These are phyloP conservation scores for Eptatretus atami DNA, from an alignment of 2,797 vertebrate species.

Conservation along the genomic window DNA sequence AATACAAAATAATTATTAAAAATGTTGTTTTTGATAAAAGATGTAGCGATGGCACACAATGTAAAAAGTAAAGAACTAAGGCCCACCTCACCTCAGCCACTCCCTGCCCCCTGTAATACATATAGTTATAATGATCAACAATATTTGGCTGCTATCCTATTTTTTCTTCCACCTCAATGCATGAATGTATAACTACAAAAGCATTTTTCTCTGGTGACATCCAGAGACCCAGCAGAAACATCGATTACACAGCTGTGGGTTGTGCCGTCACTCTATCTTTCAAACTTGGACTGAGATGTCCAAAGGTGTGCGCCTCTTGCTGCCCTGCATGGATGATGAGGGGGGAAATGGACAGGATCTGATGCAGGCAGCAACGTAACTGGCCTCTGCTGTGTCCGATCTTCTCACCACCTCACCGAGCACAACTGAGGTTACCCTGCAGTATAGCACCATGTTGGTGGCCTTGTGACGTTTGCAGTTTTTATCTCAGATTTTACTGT, in stretches of 20 bases:
- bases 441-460: no score
- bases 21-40: no score
- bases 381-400: slow-evolving; percentile 68
- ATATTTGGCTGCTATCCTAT: no score
- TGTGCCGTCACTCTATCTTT: slow-evolving; percentile 96
- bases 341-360: slow-evolving; percentile 79
- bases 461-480: no score
- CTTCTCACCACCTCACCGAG: slow-evolving; percentile 66
- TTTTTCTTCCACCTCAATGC: no score
- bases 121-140: no score
- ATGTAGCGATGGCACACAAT: no score
- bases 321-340: slow-evolving; percentile 72
- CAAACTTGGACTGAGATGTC: slow-evolving; percentile 98
- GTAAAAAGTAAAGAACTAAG: no score
- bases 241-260: slow-evolving; percentile 81
- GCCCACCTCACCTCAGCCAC: no score
- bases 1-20: no score
- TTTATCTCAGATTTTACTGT: no score
- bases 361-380: slow-evolving; percentile 60
- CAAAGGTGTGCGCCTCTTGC: slow-evolving; percentile 80
- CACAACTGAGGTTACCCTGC: slow-evolving; percentile 43
- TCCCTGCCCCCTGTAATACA: no score
- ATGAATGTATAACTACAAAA: not conserved
- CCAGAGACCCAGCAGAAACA: slow-evolving; percentile 72
- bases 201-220: slow-evolving; percentile 5